phyloP scores from a whole-genome alignment of 2,113 vertebrate genomes.

The Aphelocoma coerulescens region DNA sequence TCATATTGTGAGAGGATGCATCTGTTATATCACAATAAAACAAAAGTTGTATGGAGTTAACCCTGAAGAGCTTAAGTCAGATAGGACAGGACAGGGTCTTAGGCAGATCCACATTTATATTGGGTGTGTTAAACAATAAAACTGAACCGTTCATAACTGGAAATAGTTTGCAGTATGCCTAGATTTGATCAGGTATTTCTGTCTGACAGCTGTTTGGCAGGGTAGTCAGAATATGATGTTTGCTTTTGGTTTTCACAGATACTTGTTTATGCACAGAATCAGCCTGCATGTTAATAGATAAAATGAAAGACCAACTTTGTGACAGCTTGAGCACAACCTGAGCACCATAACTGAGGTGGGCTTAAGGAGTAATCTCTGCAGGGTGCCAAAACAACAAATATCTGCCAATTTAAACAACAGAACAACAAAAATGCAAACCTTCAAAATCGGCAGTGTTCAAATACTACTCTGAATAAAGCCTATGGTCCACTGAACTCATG shows the following conservation, averaged over 20 bases:
- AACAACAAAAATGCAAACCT: neutral
- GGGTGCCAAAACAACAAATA: neutral
- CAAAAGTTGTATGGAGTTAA: neutral
- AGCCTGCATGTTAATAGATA: neutral
- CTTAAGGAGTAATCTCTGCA: neutral
- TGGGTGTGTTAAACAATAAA: neutral
- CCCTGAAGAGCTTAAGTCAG: neutral
- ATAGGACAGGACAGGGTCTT: neutral
- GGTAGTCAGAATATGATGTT: neutral
- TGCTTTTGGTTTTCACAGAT: neutral
- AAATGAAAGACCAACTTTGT: neutral
- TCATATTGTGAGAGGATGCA: neutral
- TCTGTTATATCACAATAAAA: neutral
- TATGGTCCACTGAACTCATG: neutral
- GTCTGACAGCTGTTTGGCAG: neutral
- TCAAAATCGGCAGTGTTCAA: neutral
- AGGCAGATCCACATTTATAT: neutral
- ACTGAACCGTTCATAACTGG: neutral
- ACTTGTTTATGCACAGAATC: neutral
- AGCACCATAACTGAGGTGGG: neutral
- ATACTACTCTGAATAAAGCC: neutral
- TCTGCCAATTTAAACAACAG: neutral
- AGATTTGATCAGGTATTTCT: neutral
- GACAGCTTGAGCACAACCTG: neutral
- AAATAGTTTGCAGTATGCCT: neutral